Conservation (phyloP, 2,888 invertebrate genomes). For the Zaprionus bogoriensis region DNA sequence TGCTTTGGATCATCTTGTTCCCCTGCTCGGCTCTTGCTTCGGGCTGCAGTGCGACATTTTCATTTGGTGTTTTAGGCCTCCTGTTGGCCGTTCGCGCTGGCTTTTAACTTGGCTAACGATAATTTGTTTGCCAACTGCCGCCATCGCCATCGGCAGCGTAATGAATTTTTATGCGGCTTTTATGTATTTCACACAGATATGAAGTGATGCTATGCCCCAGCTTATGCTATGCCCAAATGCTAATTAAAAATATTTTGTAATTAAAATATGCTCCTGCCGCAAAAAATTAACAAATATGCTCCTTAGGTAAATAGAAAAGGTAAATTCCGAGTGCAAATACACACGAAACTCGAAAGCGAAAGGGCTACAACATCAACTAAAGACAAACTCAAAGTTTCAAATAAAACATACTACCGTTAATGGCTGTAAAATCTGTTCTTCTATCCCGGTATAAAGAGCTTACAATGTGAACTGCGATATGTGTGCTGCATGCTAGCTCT, state of each 20-base stretch:
- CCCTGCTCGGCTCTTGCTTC: constrained; percentile 17
- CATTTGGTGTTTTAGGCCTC: constrained; percentile 32
- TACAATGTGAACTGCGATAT: no score
- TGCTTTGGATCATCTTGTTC: constrained; percentile 48
- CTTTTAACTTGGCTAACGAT: constrained; percentile 74
- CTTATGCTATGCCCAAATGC: constrained; percentile 8
- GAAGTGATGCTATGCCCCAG: constrained; percentile 45
- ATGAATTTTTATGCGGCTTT: constrained; percentile 78
- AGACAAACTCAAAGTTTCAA: neutral
- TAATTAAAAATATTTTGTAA: constrained; percentile 73
- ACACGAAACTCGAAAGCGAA: constrained; percentile 17
- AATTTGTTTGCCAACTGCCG: constrained; percentile 75
- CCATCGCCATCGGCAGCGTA: constrained; percentile 47
- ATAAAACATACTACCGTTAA: no score
- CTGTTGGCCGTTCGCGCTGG: constrained; percentile 52
- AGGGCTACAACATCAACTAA: constrained; percentile 3
- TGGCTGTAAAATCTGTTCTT: no score
- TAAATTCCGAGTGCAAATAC: constrained; percentile 32
- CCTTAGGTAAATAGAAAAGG: constrained; percentile 40
- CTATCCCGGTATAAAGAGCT: no score
- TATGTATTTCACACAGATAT: constrained; percentile 69
- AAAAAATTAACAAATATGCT: constrained; percentile 38
- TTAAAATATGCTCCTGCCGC: constrained; percentile 62
- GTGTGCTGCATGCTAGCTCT: no score
- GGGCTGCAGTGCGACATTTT: constrained; percentile 57